Evolutionary conservation across 1,140 invertebrate species (phyloP), one percentile per base, ranked within the genome.

Genomic region (Neotoxoptera formosana): DNA sequence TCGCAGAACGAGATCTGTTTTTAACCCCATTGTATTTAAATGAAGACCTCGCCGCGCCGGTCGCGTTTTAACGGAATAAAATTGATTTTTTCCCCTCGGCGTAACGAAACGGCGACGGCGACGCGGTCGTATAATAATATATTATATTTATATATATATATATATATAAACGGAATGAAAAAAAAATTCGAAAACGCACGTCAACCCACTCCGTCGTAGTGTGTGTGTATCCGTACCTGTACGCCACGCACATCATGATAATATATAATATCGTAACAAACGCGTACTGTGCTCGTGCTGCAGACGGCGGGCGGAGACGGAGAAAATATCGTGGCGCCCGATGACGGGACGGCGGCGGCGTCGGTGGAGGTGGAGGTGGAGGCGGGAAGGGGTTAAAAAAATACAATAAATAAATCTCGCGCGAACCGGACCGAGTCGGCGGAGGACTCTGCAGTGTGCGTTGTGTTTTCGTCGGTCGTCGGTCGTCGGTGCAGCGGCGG

Each of bases 11-110:
- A 92, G 76, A 51, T 93, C 81, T 83, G 76, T 36, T 84, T 51
- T 93, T 91, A 53, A 51, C 91, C 90, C 91, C 81, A 93, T 93
- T 93, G 91, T 93, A 93, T 93, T 93, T 93, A 93, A 93, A 93
- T 93, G 91, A 93, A 93, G 91, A 93, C 91, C 51, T 93, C 56
- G 89, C 0, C 88, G 53, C 41, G 89, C 0, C 88, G 53, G 87
- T 67, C 48, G 91, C 67, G 34, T 86, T 86, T 93, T 86, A 93
- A 56, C 91, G 91, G 81, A 56, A 93, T 93, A 84, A 93, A 93
- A 93, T 93, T 30, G 60, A 81, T 91, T 81, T 91, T 91, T 76
- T n/a, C 34, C 60, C 45, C 67, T 36, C 67, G 17, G 9, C 76
- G 45, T 45, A n/a, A 91, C 23, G 25, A 30, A 17, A 41, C 89